Evolutionary conservation across 2,888 invertebrate genomes (phyloP).

Genomic region (Penaeus monodon): DNA sequence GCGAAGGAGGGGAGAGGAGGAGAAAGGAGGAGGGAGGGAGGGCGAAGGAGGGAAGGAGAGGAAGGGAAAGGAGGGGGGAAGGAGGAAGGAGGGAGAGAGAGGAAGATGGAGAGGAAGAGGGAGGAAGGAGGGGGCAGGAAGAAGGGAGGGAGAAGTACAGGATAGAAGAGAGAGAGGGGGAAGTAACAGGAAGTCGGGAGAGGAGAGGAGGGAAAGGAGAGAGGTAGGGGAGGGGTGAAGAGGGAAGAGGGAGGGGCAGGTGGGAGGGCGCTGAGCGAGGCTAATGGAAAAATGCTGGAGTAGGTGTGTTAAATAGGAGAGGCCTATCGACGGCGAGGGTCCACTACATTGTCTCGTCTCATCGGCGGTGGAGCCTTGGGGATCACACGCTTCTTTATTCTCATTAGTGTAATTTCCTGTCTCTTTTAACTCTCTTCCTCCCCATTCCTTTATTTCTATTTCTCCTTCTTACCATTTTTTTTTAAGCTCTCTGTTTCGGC

Average conservation of each 20-base stretch:
- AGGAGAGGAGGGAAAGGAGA: constrained; percentile 4
- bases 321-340: too few relatives aligned
- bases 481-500: too few relatives aligned
- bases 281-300: constrained; percentile 2
- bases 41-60: neutral
- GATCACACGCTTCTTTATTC: too few relatives aligned
- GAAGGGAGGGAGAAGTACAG: neutral
- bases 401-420: too few relatives aligned
- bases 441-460: too few relatives aligned
- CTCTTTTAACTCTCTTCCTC: too few relatives aligned
- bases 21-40: neutral
- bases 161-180: neutral
- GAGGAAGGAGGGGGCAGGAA: too few relatives aligned
- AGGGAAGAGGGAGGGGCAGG: neutral
- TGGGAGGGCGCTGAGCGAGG: neutral
- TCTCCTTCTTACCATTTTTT: too few relatives aligned
- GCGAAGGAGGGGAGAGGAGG: neutral
- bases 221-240: neutral
- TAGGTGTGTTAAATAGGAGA: too few relatives aligned
- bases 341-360: too few relatives aligned
- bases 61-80: neutral
- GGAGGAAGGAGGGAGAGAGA: neutral
- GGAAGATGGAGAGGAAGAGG: too few relatives aligned
- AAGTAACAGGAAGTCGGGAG: neutral
- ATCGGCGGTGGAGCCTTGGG: too few relatives aligned